Conservation (phyloP, 2,888 invertebrate genomes). For the Tortricodes alternella region DNA sequence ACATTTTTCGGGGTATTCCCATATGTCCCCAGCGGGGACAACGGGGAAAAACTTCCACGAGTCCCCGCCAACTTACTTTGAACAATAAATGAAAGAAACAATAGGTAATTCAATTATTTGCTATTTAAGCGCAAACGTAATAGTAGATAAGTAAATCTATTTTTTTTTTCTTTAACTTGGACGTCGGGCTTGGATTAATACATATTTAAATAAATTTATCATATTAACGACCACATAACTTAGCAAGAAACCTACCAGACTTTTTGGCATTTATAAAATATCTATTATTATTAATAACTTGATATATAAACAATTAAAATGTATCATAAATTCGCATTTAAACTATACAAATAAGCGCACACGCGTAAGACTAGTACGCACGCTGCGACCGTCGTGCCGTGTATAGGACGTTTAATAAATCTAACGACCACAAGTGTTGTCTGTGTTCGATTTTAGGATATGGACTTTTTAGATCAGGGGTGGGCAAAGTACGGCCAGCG, state of each 20-base stretch:
- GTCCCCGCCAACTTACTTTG: too few species aligned
- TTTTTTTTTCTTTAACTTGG: neutral
- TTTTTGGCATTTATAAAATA: constrained; percentile 5
- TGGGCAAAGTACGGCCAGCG: too few species aligned
- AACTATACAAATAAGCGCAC: constrained; percentile 16
- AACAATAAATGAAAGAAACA: too few species aligned
- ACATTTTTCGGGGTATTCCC: too few species aligned
- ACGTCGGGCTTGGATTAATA: neutral
- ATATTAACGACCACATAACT: neutral
- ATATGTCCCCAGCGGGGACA: too few species aligned
- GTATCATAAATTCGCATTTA: constrained; percentile 16
- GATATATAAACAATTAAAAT: constrained; percentile 9
- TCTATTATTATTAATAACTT: neutral
- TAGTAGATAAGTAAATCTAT: too few species aligned
- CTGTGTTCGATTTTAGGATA: neutral
- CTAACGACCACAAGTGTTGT: neutral
- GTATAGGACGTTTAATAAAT: constrained; percentile 17
- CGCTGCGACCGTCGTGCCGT: constrained; percentile 1
- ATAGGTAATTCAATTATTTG: too few species aligned
- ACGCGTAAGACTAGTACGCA: neutral
- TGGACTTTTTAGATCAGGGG: too few species aligned
- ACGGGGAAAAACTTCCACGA: too few species aligned
- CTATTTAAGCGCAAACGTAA: too few species aligned
- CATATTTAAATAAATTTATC: neutral
- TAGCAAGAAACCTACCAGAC: neutral